Conservation (phyloP, 35 echinoderm and acorn worm species). For the Heliocidaris tuberculata region DNA sequence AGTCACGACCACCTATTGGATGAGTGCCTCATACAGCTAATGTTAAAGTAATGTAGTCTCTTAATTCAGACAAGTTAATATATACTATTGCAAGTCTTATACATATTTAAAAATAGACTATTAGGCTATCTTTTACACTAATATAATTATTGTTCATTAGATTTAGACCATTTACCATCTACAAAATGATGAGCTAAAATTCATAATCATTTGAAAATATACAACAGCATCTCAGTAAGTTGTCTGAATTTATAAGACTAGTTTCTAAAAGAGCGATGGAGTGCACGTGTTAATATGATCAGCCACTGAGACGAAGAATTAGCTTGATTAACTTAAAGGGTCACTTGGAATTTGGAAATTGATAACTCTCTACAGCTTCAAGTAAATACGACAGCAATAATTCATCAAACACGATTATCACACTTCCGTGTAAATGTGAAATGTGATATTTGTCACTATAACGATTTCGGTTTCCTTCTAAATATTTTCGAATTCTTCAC, state of each 20-base stretch:
- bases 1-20: not conserved
- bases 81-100: no score
- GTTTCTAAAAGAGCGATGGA: not conserved
- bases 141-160: no score
- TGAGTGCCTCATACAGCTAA: not conserved
- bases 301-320: conserved; percentile 14
- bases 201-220: no score
- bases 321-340: conserved; percentile 40
- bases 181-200: no score
- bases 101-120: no score
- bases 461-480: not conserved
- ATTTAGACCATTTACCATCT: no score
- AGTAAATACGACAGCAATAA: not conserved
- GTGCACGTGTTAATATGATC: conserved; percentile 33
- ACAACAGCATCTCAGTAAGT: not conserved
- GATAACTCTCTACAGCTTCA: not conserved
- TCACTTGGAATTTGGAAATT: not conserved
- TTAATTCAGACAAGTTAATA: not conserved
- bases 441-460: not conserved
- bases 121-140: no score
- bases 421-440: not conserved
- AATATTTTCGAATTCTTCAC: not conserved
- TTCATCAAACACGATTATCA: not conserved
- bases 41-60: conserved; percentile 9
- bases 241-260: not conserved